These are phyloP conservation scores for Dipodomys stephensi DNA, from an alignment of 2,113 vertebrate genomes.

Conservation along the genomic window DNA sequence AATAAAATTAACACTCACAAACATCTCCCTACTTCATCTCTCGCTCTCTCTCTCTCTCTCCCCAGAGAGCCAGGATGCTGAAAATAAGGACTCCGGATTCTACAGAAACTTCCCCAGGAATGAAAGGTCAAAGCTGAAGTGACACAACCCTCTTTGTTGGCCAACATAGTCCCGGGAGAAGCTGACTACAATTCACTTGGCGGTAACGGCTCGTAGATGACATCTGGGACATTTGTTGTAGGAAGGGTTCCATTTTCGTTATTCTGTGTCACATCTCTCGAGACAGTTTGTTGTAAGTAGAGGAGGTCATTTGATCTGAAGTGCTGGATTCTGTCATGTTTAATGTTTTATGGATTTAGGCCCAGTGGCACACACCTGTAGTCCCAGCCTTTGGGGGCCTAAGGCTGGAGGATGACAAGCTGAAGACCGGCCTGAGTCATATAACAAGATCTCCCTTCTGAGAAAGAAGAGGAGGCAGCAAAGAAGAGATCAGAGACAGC, in stretches of 20 bases:
- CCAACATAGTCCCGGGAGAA: too few relatives aligned
- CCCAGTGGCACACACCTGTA: too few relatives aligned
- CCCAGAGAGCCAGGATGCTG: slow-evolving; percentile 17
- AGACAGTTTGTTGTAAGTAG: neutral
- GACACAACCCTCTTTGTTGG: neutral
- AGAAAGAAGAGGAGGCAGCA: too few relatives aligned
- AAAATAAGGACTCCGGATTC: neutral
- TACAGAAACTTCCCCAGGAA: neutral
- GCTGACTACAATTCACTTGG: too few relatives aligned
- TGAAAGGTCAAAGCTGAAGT: slow-evolving; percentile 16
- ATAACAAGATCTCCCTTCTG: too few relatives aligned
- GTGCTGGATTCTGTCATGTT: neutral
- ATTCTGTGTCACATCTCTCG: neutral
- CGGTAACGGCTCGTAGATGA: too few relatives aligned
- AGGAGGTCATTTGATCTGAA: neutral
- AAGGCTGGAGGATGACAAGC: too few relatives aligned
- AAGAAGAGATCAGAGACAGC: too few relatives aligned
- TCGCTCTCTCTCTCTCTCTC: neutral
- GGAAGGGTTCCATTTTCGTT: neutral
- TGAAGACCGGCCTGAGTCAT: too few relatives aligned
- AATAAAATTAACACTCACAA: slow-evolving; percentile 63
- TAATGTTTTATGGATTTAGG: neutral
- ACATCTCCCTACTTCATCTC: neutral
- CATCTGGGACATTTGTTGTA: too few relatives aligned
- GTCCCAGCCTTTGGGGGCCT: too few relatives aligned